Base-by-base conservation (phyloP, 2,113 vertebrate genomes). In the Dromiciops gliroides region DNA sequence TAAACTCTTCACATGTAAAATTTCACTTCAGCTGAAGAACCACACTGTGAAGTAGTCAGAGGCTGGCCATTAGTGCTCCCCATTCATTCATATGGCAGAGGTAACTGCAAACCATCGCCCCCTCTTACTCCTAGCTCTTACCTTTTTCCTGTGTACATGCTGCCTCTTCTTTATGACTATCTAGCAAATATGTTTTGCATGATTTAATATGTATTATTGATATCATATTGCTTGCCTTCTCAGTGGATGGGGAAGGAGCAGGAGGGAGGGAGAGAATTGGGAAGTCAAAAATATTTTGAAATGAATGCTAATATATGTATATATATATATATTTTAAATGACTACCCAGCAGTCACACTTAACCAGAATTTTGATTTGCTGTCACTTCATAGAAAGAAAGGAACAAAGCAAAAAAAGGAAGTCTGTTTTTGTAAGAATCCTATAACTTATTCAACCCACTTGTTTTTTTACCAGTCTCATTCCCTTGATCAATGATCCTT, bases 391-490 rank as follows among this genome's bases (percentile, higher is more conserved):
- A 83, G 67, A 83, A 83, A 83, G n/a, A 83, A 7, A 83, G 67
- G 19, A 44, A 22, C 4, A 44, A 83, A 83, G n/a, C 24, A 5
- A 52, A 37, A n/a, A 53, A 95, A 19, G 94, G 44, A 94, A 31
- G 0, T 92, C n/a, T 92, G 0, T 47, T 3, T 83, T 96, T 95
- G 91, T 92, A 93, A 23, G 56, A 28, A 95, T 12, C 49, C 14
- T 22, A 4, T 91, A 91, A 48, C 10, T 47, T 16, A 91, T 67
- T 28, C 89, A 92, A 83, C 6, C 19, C n/a, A 44, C 67, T 44
- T 83, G 2, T n/a, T 75, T 83, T 83, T 83, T 22, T 19, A 44
- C 19, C 67, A 83, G 16, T 19, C 31, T 83, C 19, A 8, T 44
- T 83, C n/a, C 7, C 60, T 75, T 56, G 53, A 56, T 56, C 53